Evolutionary conservation across 2,888 invertebrate species (phyloP).

Genomic region (Apomyelois bistriatella): DNA sequence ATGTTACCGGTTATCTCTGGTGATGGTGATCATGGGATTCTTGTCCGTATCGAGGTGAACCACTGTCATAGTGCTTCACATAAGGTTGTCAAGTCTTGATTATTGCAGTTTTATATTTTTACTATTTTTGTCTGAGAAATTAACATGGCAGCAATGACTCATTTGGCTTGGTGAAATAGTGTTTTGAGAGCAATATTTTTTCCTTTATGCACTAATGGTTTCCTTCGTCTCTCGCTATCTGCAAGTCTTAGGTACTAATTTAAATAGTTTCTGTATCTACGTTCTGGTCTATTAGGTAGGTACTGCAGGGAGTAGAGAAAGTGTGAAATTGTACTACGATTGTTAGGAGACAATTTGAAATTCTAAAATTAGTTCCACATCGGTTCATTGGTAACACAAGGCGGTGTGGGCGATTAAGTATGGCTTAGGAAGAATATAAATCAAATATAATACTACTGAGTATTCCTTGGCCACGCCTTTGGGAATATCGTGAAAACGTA

Average conservation of each 20-base stretch:
- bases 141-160: no score
- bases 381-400: background rate
- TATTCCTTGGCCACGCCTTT: no score
- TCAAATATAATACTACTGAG: no score
- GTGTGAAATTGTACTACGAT: constrained; percentile 1
- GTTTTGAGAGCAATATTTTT: no score
- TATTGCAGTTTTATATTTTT: no score
- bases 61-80: background rate
- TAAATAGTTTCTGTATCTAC: background rate
- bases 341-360: constrained; percentile 4
- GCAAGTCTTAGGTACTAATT: background rate
- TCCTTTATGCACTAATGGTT: no score
- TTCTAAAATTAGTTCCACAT: constrained; percentile 5
- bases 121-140: no score
- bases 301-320: background rate
- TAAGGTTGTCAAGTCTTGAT: no score
- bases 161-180: no score
- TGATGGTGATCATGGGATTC: background rate
- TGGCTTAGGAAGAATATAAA: background rate
- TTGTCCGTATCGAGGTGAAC: background rate
- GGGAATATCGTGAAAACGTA: no score
- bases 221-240: no score
- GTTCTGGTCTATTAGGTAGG: background rate
- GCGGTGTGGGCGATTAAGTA: background rate
- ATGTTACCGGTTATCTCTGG: background rate